Evolutionary conservation across 2,797 vertebrate species (phyloP), one percentile per base, ranked within the genome.

Genomic region (Microtus agrestis): DNA sequence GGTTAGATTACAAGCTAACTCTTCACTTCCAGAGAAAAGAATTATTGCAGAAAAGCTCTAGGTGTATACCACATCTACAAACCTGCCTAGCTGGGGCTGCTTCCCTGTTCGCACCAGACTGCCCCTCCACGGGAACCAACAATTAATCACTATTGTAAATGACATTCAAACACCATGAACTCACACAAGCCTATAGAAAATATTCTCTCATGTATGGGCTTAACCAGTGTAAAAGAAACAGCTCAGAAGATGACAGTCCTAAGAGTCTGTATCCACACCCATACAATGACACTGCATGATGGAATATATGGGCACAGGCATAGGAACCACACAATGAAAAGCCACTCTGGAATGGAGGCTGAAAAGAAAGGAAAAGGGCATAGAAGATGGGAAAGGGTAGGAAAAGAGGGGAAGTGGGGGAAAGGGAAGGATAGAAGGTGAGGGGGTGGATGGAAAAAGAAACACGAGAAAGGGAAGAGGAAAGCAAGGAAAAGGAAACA

Each of bases 321-420:
- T 5, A 34, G 65, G 81, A 85, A 85, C 27, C 7, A n/a, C 2
- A 27, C 15, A 11, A 56, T 54, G 31, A 86, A 48, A 37, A 48
- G 63, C 23, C 29, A 46, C n/a, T 48, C 61, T 27, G 14, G 27
- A 40, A 67, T 25, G 27, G 86, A 77, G 94, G 94, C 85, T 3
- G 48, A 12, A 25, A 74, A 77, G 77, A n/a, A 84, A 79, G 54
- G 5, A 86, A 25, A 13, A 15, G 14, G 10, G 2, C 11, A 43
- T 0, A 0, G 37, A 10, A 17, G 9, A 56, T 34, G 15, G 61
- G 21, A 25, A 51, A 63, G n/a, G 8, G 3, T 2, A 29, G 12
- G 3, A 21, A 74, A 29, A 56, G 4, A 37, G 9, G 17, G n/a
- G 15, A 6, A 2, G 21, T 56, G 54, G 43, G 19, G 27, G 8